Conservation (phyloP, 2,797 vertebrate genomes). For the Danio albolineatus region DNA sequence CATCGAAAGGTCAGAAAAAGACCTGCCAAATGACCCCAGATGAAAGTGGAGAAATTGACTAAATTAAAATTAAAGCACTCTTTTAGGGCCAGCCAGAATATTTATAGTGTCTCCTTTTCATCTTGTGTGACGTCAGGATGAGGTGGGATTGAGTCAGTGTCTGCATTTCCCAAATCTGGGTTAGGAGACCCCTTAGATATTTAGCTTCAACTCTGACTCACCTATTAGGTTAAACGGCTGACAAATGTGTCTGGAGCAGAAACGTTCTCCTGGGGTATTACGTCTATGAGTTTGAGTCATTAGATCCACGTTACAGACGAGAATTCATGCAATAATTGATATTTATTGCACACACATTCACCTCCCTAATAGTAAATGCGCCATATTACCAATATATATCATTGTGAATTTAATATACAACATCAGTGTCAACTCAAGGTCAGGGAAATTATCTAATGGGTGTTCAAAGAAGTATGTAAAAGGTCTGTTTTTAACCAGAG, state of each 20-base stretch:
- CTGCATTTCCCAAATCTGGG: constrained; percentile 15
- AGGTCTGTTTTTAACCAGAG: constrained; percentile 2
- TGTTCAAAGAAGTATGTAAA: not conserved
- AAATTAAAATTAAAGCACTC: not conserved
- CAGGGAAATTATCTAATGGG: not conserved
- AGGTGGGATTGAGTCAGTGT: constrained; percentile 1
- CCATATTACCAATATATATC: constrained; percentile 22
- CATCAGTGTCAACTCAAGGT: not conserved
- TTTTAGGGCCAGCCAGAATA: not conserved
- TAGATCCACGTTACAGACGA: not conserved
- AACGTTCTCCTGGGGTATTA: not conserved
- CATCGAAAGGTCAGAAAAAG: not conserved
- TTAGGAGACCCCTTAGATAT: constrained; percentile 9
- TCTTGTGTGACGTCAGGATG: not conserved
- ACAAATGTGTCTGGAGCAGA: constrained; percentile 32
- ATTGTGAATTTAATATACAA: constrained; percentile 12
- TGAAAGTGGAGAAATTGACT: not conserved
- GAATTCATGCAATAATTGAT: not conserved
- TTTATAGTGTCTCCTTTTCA: constrained; percentile 7
- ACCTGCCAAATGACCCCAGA: no score
- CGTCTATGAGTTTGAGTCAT: constrained; percentile 20
- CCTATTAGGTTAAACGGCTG: not conserved
- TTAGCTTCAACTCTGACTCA: not conserved
- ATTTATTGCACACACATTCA: not conserved
- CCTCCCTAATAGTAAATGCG: not conserved